Percentiles rank a stretch among this genome's conserved stretches.
phyloP scores from a whole-genome alignment of 2,797 vertebrate genomes.

The Acanthis flammea region DNA sequence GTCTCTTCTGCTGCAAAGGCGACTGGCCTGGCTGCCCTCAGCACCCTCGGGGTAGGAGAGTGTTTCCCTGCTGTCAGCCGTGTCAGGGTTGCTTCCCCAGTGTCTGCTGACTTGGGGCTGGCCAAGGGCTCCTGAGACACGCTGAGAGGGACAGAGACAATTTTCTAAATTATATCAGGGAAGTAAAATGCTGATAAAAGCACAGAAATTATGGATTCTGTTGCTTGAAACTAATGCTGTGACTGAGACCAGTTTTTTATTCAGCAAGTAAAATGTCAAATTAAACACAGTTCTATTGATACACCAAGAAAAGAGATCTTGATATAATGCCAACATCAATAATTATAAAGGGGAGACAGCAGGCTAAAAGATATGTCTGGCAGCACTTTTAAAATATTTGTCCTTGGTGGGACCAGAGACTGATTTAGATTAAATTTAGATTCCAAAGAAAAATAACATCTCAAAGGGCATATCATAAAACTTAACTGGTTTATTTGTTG shows the following conservation, averaged over 20 bases:
- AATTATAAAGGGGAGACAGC: slow-evolving; percentile 14
- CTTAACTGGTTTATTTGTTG: neutral
- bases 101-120: too few relatives aligned
- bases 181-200: neutral
- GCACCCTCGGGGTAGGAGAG: too few relatives aligned
- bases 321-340: slow-evolving; percentile 38
- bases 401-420: neutral
- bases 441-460: slow-evolving; percentile 7
- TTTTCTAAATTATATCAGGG: neutral
- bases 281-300: slow-evolving; percentile 16
- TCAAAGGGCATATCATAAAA: neutral
- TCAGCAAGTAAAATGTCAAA: slow-evolving; percentile 25
- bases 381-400: slow-evolving; percentile 30
- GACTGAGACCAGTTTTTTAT: neutral
- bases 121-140: too few relatives aligned
- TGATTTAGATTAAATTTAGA: slow-evolving; percentile 6
- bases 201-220: neutral
- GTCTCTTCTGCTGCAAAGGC: too few relatives aligned
- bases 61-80: too few relatives aligned
- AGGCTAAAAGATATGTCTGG: slow-evolving; percentile 15
- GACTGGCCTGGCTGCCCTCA: too few relatives aligned
- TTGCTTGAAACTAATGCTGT: neutral
- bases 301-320: neutral
- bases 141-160: too few relatives aligned
- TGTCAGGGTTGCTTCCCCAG: too few relatives aligned